Evolutionary conservation across 2,797 vertebrate species (phyloP), one percentile per base, ranked within the genome.

Genomic region (Acestrorhynchus altus): DNA sequence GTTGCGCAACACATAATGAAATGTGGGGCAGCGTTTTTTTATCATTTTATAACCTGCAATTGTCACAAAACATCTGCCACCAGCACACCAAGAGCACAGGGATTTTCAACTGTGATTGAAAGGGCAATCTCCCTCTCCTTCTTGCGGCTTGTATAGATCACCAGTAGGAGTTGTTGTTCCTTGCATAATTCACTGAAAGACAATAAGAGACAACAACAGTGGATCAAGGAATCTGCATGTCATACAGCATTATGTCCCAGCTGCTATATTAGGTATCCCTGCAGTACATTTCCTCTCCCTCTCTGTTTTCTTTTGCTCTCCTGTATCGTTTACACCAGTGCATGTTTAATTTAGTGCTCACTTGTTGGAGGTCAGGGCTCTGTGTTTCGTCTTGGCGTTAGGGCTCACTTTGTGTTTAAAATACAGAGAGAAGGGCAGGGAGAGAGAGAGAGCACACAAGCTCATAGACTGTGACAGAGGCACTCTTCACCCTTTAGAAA

Each of bases 291-390:
- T 22, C 31, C 74, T 51, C 26, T 40, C 15, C 56, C 61, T 61
- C 49, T 72, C 26, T 26, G 20, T 59, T 47, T 63, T 49, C 74
- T 72, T 78, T 64, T 60, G 20, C 39, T 74, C 26, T 35, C 51
- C 83, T 78, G 52, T 80, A 86, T 90, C 75, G 81, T 88, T 87
- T 84, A 81, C 72, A 71, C 76, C 68, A 74, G 69, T 67, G 79
- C 74, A 84, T 88, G 64, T 90, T 90, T 89, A 86, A 90, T 89
- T 84, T 88, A 89, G 74, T 82, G 72, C 68, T 81, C 78, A 83
- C 76, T 79, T 86, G 61, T 85, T 75, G 74, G 74, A 80, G 63
- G 73, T 72, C 78, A 80, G 15, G 72, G 73, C 22, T 80, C 78
- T 80, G 73, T 75, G 59, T 80, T 76, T 59, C 74, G 78, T 80